Percentiles rank a stretch among this genome's conserved stretches.
Evolutionary conservation across 2,797 vertebrate genomes (phyloP).

Genomic region (Novumbra hubbsi): DNA sequence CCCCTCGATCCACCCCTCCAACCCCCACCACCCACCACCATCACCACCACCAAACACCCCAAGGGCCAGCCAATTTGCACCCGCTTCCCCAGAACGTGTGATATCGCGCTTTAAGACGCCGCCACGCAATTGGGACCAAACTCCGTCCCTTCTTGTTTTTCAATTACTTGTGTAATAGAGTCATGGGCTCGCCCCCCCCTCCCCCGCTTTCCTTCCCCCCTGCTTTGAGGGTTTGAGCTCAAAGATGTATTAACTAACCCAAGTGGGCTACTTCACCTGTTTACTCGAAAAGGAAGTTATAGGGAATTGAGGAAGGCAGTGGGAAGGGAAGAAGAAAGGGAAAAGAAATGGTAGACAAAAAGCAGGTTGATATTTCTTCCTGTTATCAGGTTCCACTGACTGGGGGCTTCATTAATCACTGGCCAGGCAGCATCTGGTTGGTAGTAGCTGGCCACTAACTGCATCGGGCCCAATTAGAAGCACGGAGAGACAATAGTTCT

Average conservation of each 20-base stretch:
- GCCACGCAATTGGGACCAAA: constrained; percentile 34
- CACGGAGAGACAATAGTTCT: constrained; percentile 76
- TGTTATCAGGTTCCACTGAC: constrained; percentile 75
- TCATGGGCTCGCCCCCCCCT: constrained; percentile 30
- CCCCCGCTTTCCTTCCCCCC: neutral
- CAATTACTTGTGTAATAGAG: constrained; percentile 49
- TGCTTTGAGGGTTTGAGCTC: constrained; percentile 29
- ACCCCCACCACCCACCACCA: constrained; percentile 14
- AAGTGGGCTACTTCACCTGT: constrained; percentile 59
- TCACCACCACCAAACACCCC: constrained; percentile 30
- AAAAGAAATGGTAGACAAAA: constrained; percentile 59
- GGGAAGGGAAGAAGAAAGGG: constrained; percentile 58
- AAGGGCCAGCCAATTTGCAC: constrained; percentile 39
- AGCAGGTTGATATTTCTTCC: constrained; percentile 63
- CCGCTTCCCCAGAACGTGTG: constrained; percentile 46
- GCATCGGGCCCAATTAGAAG: constrained; percentile 80
- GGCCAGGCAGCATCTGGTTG: constrained; percentile 74
- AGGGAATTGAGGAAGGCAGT: constrained; percentile 53
- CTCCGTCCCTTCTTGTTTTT: constrained; percentile 28
- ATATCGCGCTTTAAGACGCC: constrained; percentile 54
- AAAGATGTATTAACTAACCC: constrained; percentile 46
- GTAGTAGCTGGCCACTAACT: constrained; percentile 67
- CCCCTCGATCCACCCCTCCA: neutral
- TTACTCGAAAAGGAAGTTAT: constrained; percentile 55
- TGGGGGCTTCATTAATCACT: constrained; percentile 80